A percentile compares a stretch with the other conserved stretches of the same genome.
These are phyloP conservation scores for Lutra lutra DNA, from an alignment of 2,797 vertebrate species.

Conservation along the genomic window DNA sequence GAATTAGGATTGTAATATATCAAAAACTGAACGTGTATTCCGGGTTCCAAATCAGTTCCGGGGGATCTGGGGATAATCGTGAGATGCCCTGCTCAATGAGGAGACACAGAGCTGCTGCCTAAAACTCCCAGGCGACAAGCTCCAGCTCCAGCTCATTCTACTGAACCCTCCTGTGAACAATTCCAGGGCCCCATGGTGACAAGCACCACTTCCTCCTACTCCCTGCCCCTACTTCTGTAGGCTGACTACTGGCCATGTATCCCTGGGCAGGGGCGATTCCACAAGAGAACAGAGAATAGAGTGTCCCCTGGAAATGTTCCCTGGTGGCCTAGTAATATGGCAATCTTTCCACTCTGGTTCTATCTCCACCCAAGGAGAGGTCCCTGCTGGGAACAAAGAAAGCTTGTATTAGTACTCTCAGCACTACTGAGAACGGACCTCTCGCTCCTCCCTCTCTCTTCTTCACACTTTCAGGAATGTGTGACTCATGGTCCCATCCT, in stretches of 20 bases:
- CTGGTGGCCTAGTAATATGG: background rate
- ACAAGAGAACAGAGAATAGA: background rate
- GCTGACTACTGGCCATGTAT: background rate
- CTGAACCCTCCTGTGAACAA: background rate
- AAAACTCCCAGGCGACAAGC: background rate
- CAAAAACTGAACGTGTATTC: background rate
- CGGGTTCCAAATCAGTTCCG: background rate
- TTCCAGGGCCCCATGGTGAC: background rate
- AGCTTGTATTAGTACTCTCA: background rate
- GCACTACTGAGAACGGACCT: background rate
- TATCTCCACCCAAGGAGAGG: background rate
- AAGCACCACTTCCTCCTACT: background rate
- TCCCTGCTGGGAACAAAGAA: background rate
- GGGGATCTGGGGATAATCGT: background rate
- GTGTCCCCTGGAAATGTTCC: background rate
- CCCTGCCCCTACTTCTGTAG: background rate
- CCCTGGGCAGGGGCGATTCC: background rate
- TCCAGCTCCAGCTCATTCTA: background rate
- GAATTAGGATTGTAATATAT: background rate
- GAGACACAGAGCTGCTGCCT: background rate
- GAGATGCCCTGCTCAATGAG: background rate
- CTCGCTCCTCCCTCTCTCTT: background rate
- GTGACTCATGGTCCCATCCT: background rate
- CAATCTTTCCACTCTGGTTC: background rate
- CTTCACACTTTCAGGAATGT: background rate